phyloP scores from a whole-genome alignment of 2,797 vertebrate species.

The Spinus olivaceus region DNA sequence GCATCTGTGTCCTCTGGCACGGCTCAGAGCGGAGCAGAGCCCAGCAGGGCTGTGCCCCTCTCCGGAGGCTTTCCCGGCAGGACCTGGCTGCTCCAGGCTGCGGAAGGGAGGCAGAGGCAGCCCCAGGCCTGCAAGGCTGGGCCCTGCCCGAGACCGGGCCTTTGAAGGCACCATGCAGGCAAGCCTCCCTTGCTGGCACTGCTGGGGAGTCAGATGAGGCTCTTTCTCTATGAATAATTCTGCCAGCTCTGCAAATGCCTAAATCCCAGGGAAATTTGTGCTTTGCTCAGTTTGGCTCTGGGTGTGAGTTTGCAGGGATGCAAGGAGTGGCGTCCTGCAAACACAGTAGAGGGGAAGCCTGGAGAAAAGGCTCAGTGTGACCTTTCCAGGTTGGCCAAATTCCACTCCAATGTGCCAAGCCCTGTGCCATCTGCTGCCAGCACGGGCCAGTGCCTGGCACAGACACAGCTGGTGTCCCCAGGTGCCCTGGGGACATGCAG shows the following conservation, averaged over 20 bases:
- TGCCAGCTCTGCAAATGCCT: neutral
- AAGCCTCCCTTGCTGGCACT: neutral
- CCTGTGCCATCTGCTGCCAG: neutral
- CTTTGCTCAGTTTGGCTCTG: neutral
- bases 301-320: neutral
- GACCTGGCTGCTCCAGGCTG: rapidly evolving
- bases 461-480: neutral
- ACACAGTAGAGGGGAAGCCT: neutral
- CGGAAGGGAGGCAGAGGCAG: neutral
- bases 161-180: neutral
- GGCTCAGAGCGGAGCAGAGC: neutral
- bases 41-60: neutral
- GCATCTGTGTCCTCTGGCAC: rapidly evolving
- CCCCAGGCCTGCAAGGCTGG: rapidly evolving
- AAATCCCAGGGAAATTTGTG: neutral
- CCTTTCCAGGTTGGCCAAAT: neutral
- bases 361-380: neutral
- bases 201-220: rapidly evolving
- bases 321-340: neutral
- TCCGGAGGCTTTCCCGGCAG: neutral
- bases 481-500: neutral
- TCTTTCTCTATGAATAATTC: neutral
- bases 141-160: rapidly evolving
- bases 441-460: neutral
- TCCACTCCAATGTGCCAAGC: neutral